Conservation (phyloP, 2,113 vertebrate genomes). For the Cololabis saira region DNA sequence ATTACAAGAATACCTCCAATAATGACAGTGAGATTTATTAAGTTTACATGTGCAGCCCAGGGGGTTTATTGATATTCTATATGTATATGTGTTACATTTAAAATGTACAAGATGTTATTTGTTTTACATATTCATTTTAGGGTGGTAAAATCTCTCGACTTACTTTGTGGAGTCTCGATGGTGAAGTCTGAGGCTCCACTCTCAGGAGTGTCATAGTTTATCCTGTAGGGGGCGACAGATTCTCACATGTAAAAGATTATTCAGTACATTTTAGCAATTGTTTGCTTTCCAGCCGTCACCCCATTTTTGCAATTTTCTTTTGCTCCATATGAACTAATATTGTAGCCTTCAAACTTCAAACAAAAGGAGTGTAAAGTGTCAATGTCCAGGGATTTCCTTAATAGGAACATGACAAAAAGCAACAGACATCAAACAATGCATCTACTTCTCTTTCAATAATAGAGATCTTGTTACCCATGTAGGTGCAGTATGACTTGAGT, state of each 20-base stretch:
- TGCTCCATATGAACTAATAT: too few species aligned
- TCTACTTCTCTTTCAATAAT: slow-evolving; percentile 4
- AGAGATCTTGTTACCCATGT: slow-evolving; percentile 82
- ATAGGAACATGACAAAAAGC: neutral
- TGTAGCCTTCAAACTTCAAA: too few species aligned
- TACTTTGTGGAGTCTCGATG: slow-evolving; percentile 86
- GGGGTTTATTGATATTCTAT: neutral
- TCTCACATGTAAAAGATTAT: slow-evolving; percentile 5
- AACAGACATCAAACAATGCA: neutral
- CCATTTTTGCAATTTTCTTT: too few species aligned
- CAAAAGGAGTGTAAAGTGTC: too few species aligned
- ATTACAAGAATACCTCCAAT: neutral
- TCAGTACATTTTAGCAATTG: too few species aligned
- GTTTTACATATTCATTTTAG: neutral
- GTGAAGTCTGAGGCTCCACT: slow-evolving; percentile 86
- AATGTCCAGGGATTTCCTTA: too few species aligned
- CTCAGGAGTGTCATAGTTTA: slow-evolving; percentile 84
- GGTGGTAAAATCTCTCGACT: slow-evolving; percentile 3
- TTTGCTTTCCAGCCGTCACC: too few species aligned
- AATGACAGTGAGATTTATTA: neutral
- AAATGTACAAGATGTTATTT: neutral
- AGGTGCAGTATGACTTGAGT: slow-evolving; percentile 90
- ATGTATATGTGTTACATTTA: accelerated
- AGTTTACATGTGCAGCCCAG: neutral
- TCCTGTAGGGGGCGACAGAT: slow-evolving; percentile 82